These are phyloP conservation scores for Nephila pilipes DNA, from an alignment of 1,140 invertebrate genomes.

Conservation along the genomic window DNA sequence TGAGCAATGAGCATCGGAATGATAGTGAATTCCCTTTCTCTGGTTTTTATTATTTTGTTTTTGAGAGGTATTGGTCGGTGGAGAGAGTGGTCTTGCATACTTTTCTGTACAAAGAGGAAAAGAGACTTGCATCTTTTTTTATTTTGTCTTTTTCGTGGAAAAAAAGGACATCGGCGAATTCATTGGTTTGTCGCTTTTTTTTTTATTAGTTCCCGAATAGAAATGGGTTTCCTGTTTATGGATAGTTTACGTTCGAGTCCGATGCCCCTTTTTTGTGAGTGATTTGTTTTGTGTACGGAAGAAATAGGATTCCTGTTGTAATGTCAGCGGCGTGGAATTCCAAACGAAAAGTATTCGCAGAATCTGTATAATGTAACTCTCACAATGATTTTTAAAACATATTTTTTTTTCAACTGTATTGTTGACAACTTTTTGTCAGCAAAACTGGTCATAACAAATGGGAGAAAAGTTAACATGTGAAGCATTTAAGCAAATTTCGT, in stretches of 20 bases:
- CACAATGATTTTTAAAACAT: too few species aligned
- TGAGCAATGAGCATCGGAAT: slow-evolving; percentile 17
- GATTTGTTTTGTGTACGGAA: neutral
- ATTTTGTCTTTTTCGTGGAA: neutral
- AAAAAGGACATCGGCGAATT: neutral
- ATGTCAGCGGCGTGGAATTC: neutral
- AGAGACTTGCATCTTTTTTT: neutral
- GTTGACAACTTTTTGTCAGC: too few species aligned
- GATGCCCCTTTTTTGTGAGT: neutral
- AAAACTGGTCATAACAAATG: too few species aligned
- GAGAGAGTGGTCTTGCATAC: neutral
- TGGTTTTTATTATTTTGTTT: neutral
- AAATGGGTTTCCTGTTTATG: slow-evolving; percentile 20
- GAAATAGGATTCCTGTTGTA: neutral
- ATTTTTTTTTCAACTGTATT: too few species aligned
- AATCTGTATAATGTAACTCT: too few species aligned
- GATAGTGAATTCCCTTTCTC: neutral
- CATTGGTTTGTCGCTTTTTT: neutral
- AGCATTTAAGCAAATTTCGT: too few species aligned
- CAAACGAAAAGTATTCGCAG: too few species aligned
- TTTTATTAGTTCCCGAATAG: neutral
- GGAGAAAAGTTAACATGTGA: too few species aligned
- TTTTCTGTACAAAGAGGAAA: neutral
- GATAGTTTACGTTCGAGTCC: neutral
- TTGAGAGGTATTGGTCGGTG: neutral